phyloP scores from a whole-genome alignment of 1,140 invertebrate species.

The Carcinoscorpius rotundicauda region DNA sequence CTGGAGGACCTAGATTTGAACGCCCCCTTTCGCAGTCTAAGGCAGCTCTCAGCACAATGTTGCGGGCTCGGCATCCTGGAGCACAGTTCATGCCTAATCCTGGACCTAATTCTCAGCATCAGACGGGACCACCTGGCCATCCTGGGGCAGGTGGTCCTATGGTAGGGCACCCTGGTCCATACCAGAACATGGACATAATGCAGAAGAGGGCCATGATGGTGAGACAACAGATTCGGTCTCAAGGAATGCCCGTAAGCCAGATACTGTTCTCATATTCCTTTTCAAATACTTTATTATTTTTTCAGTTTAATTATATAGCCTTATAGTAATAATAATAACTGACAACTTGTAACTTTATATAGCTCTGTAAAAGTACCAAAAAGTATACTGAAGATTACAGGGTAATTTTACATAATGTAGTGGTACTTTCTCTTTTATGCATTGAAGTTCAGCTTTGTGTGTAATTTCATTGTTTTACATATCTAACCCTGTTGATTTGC shows the following conservation, averaged over 20 bases:
- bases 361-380: too few relatives aligned
- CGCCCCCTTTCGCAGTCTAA: conserved; percentile 57
- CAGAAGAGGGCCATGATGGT: conserved; percentile 25
- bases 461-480: too few relatives aligned
- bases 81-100: conserved; percentile 23
- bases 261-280: conserved; percentile 4
- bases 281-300: conserved; percentile 6
- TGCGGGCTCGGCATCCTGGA: conserved; percentile 47
- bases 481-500: too few relatives aligned
- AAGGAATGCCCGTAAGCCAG: conserved; percentile 19
- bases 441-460: too few relatives aligned
- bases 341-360: too few relatives aligned
- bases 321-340: background rate
- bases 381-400: too few relatives aligned
- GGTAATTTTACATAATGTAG: too few relatives aligned
- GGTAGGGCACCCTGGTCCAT: conserved; percentile 14
- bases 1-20: conserved; percentile 36
- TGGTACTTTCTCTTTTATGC: too few relatives aligned
- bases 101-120: conserved; percentile 14
- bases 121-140: conserved; percentile 31
- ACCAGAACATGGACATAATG: conserved; percentile 25
- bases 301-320: conserved; percentile 3
- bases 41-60: conserved; percentile 72
- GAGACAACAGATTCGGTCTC: conserved; percentile 25
- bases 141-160: conserved; percentile 14